These are phyloP conservation scores for Ladona fulva DNA, from an alignment of 1,140 invertebrate species.

Conservation along the genomic window DNA sequence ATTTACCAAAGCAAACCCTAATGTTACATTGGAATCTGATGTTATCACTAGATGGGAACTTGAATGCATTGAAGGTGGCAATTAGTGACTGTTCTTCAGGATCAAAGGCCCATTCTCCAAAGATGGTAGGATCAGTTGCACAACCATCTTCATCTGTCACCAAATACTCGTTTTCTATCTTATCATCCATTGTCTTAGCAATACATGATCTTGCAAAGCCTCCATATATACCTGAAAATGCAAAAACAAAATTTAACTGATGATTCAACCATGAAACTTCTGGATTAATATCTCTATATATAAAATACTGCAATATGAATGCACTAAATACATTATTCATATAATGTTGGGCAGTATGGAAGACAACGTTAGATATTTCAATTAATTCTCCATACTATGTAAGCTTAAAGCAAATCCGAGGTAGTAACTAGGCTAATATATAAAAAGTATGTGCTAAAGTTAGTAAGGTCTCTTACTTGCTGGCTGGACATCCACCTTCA, in stretches of 20 bases:
- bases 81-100: conserved; percentile 69
- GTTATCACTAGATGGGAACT: conserved; percentile 90
- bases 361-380: too few species aligned
- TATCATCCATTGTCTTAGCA: conserved; percentile 84
- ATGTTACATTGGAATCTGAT: conserved; percentile 95
- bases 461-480: conserved; percentile 53
- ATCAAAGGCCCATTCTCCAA: conserved; percentile 86
- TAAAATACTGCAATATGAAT: too few species aligned
- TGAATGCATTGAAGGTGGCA: conserved; percentile 88
- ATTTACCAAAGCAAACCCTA: conserved; percentile 87
- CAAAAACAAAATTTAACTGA: background rate
- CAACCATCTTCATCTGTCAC: conserved; percentile 92
- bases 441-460: conserved; percentile 7
- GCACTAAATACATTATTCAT: too few species aligned
- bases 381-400: too few species aligned
- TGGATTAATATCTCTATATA: too few species aligned
- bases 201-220: conserved; percentile 88
- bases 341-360: too few species aligned
- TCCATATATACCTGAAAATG: conserved; percentile 73
- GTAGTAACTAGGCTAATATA: too few species aligned
- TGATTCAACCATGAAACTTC: conserved; percentile 23
- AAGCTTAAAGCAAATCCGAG: too few species aligned
- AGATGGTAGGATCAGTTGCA: conserved; percentile 83
- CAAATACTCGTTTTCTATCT: conserved; percentile 79
- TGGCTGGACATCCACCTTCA: conserved; percentile 89